Evolutionary conservation across 2,888 invertebrate genomes (phyloP).

Genomic region (Beris chalybata): DNA sequence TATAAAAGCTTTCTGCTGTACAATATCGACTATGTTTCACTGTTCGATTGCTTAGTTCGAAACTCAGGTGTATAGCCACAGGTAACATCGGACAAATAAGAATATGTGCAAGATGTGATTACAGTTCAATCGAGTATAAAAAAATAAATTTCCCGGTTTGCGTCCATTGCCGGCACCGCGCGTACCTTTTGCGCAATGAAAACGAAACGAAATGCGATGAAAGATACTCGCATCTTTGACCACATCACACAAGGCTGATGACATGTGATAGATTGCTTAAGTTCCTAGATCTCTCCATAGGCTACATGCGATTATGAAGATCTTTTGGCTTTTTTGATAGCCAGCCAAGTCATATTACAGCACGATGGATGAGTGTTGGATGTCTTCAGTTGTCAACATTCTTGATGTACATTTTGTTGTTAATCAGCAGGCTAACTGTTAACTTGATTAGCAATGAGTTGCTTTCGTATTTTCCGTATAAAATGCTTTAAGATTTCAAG

Average conservation of each 20-base stretch:
- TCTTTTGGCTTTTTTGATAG: slow-evolving; percentile 24
- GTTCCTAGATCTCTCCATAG: slow-evolving; percentile 17
- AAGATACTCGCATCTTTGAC: slow-evolving; percentile 7
- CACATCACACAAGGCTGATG: not conserved
- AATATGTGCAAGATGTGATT: too few species aligned
- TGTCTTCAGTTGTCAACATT: slow-evolving; percentile 37
- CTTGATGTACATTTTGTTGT: slow-evolving; percentile 29
- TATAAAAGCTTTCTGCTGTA: too few species aligned
- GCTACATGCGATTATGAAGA: slow-evolving; percentile 14
- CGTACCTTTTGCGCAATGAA: slow-evolving; percentile 1
- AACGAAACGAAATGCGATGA: slow-evolving; percentile 13
- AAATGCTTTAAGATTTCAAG: too few species aligned
- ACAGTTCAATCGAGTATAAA: too few species aligned
- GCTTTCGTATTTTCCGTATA: not conserved
- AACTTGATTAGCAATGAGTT: slow-evolving; percentile 27
- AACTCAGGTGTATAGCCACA: too few species aligned
- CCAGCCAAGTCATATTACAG: not conserved
- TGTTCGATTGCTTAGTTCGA: too few species aligned
- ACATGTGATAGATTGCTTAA: slow-evolving; percentile 30
- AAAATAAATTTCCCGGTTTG: too few species aligned
- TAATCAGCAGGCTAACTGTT: slow-evolving; percentile 27
- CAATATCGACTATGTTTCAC: too few species aligned
- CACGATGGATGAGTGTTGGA: slow-evolving; percentile 21
- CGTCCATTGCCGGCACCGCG: too few species aligned
- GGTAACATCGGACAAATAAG: too few species aligned